Conservation (phyloP, 2,888 invertebrate species). For the Sphinx pinastri region DNA sequence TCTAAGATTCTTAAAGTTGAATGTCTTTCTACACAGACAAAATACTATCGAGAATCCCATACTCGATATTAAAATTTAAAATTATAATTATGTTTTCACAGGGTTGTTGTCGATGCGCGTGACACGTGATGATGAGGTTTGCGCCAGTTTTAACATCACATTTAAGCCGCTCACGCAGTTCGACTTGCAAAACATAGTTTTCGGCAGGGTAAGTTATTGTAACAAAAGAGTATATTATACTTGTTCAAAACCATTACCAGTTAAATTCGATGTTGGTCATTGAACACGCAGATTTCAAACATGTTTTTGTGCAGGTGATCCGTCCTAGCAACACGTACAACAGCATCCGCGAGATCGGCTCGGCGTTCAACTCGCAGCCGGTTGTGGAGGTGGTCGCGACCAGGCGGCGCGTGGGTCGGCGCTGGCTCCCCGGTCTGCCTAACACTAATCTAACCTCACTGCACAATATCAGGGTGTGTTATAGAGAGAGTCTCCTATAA, state of each 20-base stretch:
- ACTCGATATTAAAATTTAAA: too few relatives aligned
- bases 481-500: neutral
- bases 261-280: too few relatives aligned
- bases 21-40: too few relatives aligned
- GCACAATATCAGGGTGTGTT: neutral
- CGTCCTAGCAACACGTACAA: slow-evolving; percentile 58
- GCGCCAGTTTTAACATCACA: slow-evolving; percentile 83
- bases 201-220: slow-evolving; percentile 71
- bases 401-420: slow-evolving; percentile 33
- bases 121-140: slow-evolving; percentile 68
- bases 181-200: slow-evolving; percentile 79
- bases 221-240: too few relatives aligned
- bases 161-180: slow-evolving; percentile 79
- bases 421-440: slow-evolving; percentile 45
- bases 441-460: slow-evolving; percentile 41
- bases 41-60: too few relatives aligned
- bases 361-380: slow-evolving; percentile 54
- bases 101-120: slow-evolving; percentile 82
- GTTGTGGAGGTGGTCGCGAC: slow-evolving; percentile 49
- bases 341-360: slow-evolving; percentile 51
- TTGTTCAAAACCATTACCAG: too few relatives aligned
- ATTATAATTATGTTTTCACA: slow-evolving; percentile 36
- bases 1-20: too few relatives aligned
- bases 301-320: slow-evolving; percentile 51
- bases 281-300: neutral